Evolutionary conservation across 2,113 vertebrate species (phyloP).

Genomic region (Tragelaphus strepsiceros): DNA sequence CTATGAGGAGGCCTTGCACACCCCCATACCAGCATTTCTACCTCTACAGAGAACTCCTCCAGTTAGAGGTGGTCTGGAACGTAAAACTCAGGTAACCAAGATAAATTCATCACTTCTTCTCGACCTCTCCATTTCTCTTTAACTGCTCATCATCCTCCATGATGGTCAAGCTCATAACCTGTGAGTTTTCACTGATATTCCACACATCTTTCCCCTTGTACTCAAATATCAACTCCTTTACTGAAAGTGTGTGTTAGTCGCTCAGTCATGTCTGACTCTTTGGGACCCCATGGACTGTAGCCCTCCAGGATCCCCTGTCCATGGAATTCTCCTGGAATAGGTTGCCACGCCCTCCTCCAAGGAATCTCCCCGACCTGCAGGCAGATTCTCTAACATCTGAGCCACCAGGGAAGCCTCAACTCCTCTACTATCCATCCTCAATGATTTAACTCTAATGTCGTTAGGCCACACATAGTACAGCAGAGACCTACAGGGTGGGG

Average conservation of each 20-base stretch:
- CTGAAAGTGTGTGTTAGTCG: background rate
- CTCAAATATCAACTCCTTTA: background rate
- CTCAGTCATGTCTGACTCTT: background rate
- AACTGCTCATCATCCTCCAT: background rate
- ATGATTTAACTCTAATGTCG: background rate
- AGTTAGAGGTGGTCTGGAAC: background rate
- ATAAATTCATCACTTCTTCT: background rate
- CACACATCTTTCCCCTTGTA: background rate
- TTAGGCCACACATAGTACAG: background rate
- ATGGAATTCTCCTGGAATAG: background rate
- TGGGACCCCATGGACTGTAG: background rate
- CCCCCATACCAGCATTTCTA: background rate
- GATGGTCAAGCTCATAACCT: background rate
- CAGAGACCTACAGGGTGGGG: background rate
- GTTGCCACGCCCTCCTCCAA: background rate
- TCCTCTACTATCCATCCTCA: background rate
- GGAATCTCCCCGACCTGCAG: background rate
- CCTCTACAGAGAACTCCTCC: background rate
- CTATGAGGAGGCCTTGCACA: background rate
- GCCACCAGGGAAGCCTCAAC: background rate
- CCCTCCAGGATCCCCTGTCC: background rate
- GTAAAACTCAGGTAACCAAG: background rate
- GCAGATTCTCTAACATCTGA: background rate
- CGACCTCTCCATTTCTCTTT: background rate
- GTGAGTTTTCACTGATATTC: background rate